Evolutionary conservation across 2,888 invertebrate genomes (phyloP), one percentile per base, ranked within the genome.

Genomic region (Macaria notata): DNA sequence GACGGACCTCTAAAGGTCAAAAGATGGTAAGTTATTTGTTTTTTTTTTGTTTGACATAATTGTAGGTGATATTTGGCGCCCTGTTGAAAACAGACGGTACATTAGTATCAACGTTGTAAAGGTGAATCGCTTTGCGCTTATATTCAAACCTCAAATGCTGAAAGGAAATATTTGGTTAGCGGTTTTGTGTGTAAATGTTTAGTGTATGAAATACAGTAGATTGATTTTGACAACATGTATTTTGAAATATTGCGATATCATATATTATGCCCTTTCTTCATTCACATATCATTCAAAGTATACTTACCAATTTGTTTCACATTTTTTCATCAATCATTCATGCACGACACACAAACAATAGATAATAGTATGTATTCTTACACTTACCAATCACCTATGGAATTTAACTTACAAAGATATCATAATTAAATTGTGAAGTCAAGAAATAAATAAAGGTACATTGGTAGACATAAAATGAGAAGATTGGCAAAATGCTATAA

Each of bases 61-160:
- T 41, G 70, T 79, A 75, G 86, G 66, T 76, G 81, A 78, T 82
- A 82, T 81, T 72, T 76, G 47, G 46, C 68, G 76, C 73, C 88
- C 89, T 88, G 89, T 86, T 87, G 88, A 88, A 88, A 89, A 88
- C 79, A 90, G 79, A 88, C 75, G 80, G 64, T 41, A 72, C 73
- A 88, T 88, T 90, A 88, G 88, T 89, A 83, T 80, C 72, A 76
- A 63, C 75, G 68, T 73, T 72, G 49, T 41, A 53, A 72, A 48
- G 50, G 62, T 63, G 71, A 65, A 64, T 65, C 64, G 67, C 67
- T 67, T 68, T 67, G 67, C 63, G 65, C 49, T 46, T 36, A 41
- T 63, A 66, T 58, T 66, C 81, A 81, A 78, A 84, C 81, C 79
- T 81, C 62, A 59, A 49, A 47, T 31, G 80, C 88, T 87, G 88